Evolutionary conservation across 2,113 vertebrate genomes (phyloP).

Genomic region (Bambusicola thoracicus): DNA sequence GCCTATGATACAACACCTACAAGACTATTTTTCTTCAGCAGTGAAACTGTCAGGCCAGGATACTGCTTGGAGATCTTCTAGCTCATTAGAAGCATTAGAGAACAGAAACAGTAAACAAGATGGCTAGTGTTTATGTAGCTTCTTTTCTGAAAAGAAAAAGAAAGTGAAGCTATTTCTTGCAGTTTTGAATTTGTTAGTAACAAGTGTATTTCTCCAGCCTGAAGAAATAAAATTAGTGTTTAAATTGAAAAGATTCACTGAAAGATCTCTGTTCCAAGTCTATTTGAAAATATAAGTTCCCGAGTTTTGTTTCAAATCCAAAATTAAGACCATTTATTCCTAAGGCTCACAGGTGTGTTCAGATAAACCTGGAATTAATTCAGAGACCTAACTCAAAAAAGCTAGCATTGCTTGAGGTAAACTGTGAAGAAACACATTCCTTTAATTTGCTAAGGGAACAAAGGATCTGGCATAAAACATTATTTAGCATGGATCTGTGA

Average conservation of each 20-base stretch:
- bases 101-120: background rate
- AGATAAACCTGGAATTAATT: constrained; percentile 2
- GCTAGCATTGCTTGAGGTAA: background rate
- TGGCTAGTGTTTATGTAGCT: background rate
- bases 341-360: background rate
- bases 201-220: background rate
- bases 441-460: background rate
- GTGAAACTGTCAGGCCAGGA: background rate
- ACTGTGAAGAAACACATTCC: background rate
- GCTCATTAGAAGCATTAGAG: background rate
- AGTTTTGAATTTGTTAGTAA: background rate
- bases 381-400: background rate
- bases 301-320: constrained; percentile 2
- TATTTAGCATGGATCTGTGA: background rate
- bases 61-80: background rate
- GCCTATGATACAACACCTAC: background rate
- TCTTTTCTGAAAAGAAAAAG: background rate
- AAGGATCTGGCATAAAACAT: background rate
- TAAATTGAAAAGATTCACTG: background rate
- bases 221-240: background rate
- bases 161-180: background rate
- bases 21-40: background rate
- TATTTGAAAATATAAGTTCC: background rate
- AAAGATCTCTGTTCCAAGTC: background rate
- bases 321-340: background rate